Evolutionary conservation across 2,797 vertebrate genomes (phyloP).

Genomic region (Garrulus glandarius): DNA sequence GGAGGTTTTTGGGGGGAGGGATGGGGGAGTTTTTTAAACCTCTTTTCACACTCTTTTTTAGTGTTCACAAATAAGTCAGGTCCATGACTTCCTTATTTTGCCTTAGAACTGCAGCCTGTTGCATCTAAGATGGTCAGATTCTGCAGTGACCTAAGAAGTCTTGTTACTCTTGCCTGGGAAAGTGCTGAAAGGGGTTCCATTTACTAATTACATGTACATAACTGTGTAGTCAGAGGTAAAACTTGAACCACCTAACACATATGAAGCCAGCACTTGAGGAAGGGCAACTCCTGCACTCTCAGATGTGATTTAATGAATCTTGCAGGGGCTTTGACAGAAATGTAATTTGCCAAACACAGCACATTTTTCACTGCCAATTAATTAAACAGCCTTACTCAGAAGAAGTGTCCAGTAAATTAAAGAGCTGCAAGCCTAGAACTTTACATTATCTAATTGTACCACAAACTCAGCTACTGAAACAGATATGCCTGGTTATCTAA

Average conservation of each 20-base stretch:
- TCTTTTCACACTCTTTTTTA: not conserved
- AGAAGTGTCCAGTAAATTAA: constrained; percentile 61
- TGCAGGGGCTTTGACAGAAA: constrained; percentile 36
- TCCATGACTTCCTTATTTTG: not conserved
- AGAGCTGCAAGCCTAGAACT: constrained; percentile 28
- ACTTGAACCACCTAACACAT: not conserved
- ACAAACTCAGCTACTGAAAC: constrained; percentile 21
- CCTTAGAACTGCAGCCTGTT: not conserved
- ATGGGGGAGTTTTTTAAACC: not conserved
- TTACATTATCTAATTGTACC: constrained; percentile 60
- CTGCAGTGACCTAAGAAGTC: not conserved
- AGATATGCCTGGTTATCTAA: not conserved
- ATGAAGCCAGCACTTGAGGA: not conserved
- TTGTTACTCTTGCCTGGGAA: not conserved
- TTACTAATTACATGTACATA: not conserved
- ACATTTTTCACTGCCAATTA: constrained; percentile 67
- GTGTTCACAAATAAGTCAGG: not conserved
- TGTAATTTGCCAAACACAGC: constrained; percentile 60
- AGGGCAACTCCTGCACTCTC: not conserved
- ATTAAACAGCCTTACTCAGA: constrained; percentile 48
- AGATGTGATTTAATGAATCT: constrained; percentile 50
- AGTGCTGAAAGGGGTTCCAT: not conserved
- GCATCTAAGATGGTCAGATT: not conserved
- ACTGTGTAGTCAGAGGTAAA: not conserved
- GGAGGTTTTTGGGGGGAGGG: rapidly evolving